Base-by-base conservation (phyloP, 23 tunicate genomes). In the Oikopleura albicans region DNA sequence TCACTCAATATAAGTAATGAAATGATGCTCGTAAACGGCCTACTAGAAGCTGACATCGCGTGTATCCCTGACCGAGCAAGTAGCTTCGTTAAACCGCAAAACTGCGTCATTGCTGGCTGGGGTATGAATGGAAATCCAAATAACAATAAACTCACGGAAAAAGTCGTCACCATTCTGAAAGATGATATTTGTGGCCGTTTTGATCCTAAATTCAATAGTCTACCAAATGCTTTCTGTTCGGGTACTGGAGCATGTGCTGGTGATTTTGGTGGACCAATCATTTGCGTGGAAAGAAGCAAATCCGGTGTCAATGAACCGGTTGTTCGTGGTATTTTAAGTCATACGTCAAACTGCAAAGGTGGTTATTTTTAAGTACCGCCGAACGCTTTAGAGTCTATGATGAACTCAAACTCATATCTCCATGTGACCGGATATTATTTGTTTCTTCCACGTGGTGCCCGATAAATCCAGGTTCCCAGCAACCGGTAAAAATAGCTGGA, bases 41-140 rank as follows among this genome's bases (percentile, higher is more conserved):
- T 71, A 2, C 37, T 71, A 2, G 37, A 71, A 22, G 79, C 79
- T 2, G 79, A 71, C 31, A 71, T 71, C 2, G 79, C 79, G 2
- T 71, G 79, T 29, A 34, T 71, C 28, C 79, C 79, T 16, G 37
- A 49, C 22, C 22, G 22, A 49, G 22, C 12, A 49, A 8, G 12
- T 8, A 12, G 16, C 63, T 37, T 71, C 79, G 37, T 22, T 12
- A 16, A 71, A 31, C 79, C 79, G 79, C 36, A 16, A 16, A 71
- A 71, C 35, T 71, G 79, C 31, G 79, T 71, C 35, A 29, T 71
- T 29, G 79, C 79, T 71, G 79, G 79, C 79, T 71, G 79, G 79
- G 79, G 79, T 22, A 22, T 16, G 37, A 12, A 34, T 71, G 79
- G 79, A 12, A 16, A 4, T 37, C 4, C 36, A 16, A 12, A 2